Conservation (phyloP, 2,113 vertebrate genomes). For the Equus przewalskii region DNA sequence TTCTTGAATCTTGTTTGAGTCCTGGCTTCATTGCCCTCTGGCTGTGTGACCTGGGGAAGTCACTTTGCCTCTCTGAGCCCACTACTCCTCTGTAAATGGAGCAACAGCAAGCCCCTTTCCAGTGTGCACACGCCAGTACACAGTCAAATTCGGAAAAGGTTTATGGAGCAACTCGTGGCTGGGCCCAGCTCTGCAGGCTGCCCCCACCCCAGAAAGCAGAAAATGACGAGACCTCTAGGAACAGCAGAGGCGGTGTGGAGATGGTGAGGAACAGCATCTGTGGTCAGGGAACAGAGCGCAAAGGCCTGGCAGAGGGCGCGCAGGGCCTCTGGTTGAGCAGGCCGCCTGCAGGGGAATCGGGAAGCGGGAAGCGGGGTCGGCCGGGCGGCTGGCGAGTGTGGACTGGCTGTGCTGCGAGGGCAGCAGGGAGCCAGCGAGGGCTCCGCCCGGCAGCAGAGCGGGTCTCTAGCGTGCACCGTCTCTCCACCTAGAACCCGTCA, state of each 20-base stretch:
- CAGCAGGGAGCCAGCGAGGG: not conserved
- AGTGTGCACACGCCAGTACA: rapidly evolving
- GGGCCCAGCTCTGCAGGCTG: not conserved
- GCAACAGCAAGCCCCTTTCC: not conserved
- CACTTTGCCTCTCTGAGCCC: not conserved
- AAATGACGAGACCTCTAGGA: not conserved
- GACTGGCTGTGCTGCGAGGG: rapidly evolving
- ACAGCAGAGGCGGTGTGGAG: not conserved
- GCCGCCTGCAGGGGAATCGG: not conserved
- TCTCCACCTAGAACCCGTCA: not conserved
- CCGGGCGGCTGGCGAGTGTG: not conserved
- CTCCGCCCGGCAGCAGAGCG: not conserved
- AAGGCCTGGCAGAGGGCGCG: not conserved
- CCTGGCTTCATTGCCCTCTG: not conserved
- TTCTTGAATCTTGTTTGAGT: not conserved
- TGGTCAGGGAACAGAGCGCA: not conserved
- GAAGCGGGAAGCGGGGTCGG: not conserved
- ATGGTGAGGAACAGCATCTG: rapidly evolving
- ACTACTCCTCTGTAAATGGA: too few relatives aligned
- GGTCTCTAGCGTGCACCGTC: rapidly evolving
- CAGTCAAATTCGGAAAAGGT: not conserved
- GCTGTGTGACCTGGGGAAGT: not conserved
- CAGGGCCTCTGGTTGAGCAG: not conserved
- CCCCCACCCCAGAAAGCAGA: not conserved
- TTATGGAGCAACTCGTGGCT: rapidly evolving